Base-by-base conservation (phyloP, 2,797 vertebrate species). In the Alfaro cultratus region DNA sequence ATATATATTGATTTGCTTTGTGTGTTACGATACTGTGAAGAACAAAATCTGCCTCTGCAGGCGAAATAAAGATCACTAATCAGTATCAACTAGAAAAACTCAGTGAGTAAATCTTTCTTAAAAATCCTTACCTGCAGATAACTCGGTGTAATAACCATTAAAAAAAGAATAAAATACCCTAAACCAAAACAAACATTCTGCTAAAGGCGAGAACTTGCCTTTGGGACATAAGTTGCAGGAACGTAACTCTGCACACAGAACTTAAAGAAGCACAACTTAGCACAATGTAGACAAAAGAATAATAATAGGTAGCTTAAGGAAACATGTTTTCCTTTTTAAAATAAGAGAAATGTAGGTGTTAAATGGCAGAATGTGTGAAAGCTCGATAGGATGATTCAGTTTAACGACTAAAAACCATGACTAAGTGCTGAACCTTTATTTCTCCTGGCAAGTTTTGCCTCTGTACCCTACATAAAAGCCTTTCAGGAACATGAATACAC, bases 281-380 rank as follows among this genome's bases (percentile, higher is more conserved):
- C 47, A 68, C 26, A 8, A 39, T 46, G 29, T 45, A 43, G n/a
- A 71, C 26, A 76, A 46, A 71, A 29, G 26, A 43, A n/a, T 70
- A 70, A 12, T 15, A 45, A 13, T 15, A 84, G 60, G 16, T 67
- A 70, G 26, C 53, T 3, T 29, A 47, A 15, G 31, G n/a, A 75
- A 78, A 77, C 34, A 12, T 53, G 34, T 8, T 76, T 49, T 84
- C n/a, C 41, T 4, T 47, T 47, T 12, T 55, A 49, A 41, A 53
- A 47, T 46, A 23, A 78, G 72, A 31, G 64, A 18, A 60, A 9
- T 45, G 47, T 7, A 10, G 21, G 23, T 34, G 53, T 77, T 46
- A 73, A 78, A 34, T n/a, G 9, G 43, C 18, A 74, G 43, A 85
- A 53, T 57, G 29, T 60, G 45, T 51, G 34, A 79, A 60, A 43